A percentile compares a stretch with the other conserved stretches of the same genome.
Evolutionary conservation across 2,888 invertebrate genomes (phyloP).

Genomic region (Nemapogon koenigi): DNA sequence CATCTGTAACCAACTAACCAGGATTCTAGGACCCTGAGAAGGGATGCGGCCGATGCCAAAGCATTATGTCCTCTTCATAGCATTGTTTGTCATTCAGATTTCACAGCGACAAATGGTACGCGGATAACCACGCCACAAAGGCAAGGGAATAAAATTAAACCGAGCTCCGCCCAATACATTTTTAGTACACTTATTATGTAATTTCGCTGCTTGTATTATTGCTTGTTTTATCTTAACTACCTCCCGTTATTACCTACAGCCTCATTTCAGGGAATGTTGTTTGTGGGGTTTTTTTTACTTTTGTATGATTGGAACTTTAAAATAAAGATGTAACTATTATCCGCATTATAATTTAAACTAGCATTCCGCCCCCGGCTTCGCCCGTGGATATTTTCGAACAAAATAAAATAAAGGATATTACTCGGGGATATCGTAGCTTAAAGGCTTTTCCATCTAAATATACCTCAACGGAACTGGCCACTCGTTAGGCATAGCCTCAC

Average conservation of each 20-base stretch:
- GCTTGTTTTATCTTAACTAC: slow-evolving; percentile 14
- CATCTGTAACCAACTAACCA: slow-evolving; percentile 32
- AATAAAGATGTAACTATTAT: neutral
- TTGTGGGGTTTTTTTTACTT: neutral
- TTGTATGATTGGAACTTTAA: neutral
- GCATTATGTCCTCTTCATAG: slow-evolving; percentile 43
- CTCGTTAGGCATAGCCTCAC: too few species aligned
- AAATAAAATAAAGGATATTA: too few species aligned
- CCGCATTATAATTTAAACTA: too few species aligned
- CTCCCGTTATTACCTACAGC: slow-evolving; percentile 8
- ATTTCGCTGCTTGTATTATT: slow-evolving; percentile 12
- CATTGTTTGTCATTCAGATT: slow-evolving; percentile 61
- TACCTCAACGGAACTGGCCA: too few species aligned
- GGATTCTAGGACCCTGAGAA: slow-evolving; percentile 5
- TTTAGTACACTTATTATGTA: slow-evolving; percentile 13
- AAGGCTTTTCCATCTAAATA: too few species aligned
- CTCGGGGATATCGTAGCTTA: too few species aligned
- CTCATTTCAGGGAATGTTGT: slow-evolving; percentile 1
- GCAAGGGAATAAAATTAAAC: slow-evolving; percentile 39
- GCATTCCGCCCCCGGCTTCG: too few species aligned
- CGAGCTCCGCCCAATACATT: slow-evolving; percentile 11
- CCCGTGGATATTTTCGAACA: too few species aligned
- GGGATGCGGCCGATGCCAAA: slow-evolving; percentile 29
- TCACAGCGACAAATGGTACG: slow-evolving; percentile 58
- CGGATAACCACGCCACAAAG: too few species aligned